Evolutionary conservation across 2,797 vertebrate species (phyloP).

Genomic region (Gymnodraco acuticeps): DNA sequence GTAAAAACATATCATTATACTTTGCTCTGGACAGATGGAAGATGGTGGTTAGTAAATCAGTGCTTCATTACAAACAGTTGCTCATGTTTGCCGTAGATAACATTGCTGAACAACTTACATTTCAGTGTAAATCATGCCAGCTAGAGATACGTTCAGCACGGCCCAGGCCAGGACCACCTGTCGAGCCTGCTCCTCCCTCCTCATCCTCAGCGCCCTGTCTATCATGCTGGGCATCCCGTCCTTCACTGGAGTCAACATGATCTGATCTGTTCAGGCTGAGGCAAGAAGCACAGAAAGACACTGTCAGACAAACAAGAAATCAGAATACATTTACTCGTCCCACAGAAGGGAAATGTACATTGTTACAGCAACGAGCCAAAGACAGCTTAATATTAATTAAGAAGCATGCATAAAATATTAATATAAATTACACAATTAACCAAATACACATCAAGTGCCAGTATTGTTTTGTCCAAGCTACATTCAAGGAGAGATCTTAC

Average conservation of each 20-base stretch:
- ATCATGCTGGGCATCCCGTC: conserved; percentile 87
- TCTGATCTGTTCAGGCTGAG: conserved; percentile 39
- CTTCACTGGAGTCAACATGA: conserved; percentile 82
- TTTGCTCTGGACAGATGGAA: background rate
- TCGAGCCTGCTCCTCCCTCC: conserved; percentile 91
- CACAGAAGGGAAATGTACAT: too few relatives aligned
- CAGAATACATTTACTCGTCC: too few relatives aligned
- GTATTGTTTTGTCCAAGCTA: too few relatives aligned
- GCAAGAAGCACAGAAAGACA: background rate
- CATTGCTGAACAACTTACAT: conserved; percentile 83
- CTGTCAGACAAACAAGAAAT: background rate
- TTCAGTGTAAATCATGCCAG: conserved; percentile 97
- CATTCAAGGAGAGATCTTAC: background rate
- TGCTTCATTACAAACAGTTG: background rate
- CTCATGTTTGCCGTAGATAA: background rate
- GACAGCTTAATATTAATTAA: too few relatives aligned
- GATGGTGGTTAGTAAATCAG: too few relatives aligned
- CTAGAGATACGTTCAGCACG: conserved; percentile 92
- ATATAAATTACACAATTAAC: too few relatives aligned
- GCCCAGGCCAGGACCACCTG: conserved; percentile 95
- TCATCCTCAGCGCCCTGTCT: conserved; percentile 92
- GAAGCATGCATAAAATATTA: too few relatives aligned
- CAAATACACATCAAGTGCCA: too few relatives aligned
- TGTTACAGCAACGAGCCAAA: too few relatives aligned
- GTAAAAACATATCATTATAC: background rate